Evolutionary conservation across 2,888 invertebrate species (phyloP), one percentile per base, ranked within the genome.

Genomic region (Eilema caniola): DNA sequence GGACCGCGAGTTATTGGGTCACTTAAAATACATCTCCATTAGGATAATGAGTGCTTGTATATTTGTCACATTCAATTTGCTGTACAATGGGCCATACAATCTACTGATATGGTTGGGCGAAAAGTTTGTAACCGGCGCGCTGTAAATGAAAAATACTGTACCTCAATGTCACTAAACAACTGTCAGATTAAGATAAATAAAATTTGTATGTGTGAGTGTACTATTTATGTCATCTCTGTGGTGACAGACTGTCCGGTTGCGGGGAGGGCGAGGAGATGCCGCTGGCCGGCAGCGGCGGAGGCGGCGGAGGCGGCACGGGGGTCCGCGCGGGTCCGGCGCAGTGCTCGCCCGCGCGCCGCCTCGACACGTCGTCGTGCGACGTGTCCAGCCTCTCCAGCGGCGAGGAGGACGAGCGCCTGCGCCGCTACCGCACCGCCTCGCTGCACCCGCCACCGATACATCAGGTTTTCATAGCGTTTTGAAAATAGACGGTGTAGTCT

Each of bases 301-400:
- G 72, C n/a, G 80, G 85, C 69, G 82, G 89, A 24, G 24, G 80
- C 72, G 83, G 85, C 1, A 83, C 86, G n/a, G 89, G 93, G 53
- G 87, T n/a, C n/a, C n/a, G n/a, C n/a, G n/a, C 87, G 14, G 95
- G 94, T 0, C 95, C 95, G 25, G 94, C 95, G 76, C 94, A 94
- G 84, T 93, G 95, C 83, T 93, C 95, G 62, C 94, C 94, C 64
- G 93, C 95, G 86, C 90, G 95, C 66, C 90, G 95, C 68, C 93
- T 95, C 82, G 94, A 95, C 89, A 89, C 95, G 25, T 95, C 94
- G 71, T 94, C 94, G 11, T 95, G 95, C 92, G 95, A 95, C 89
- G 90, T 90, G 82, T 95, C 95, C 77, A 93, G 93, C 79, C 90
- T 95, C 62, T 95, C 95, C 86, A 94, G 95, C 84, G 95, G 96